Evolutionary conservation across 2,888 invertebrate genomes (phyloP).

Genomic region (Harmothoe impar): DNA sequence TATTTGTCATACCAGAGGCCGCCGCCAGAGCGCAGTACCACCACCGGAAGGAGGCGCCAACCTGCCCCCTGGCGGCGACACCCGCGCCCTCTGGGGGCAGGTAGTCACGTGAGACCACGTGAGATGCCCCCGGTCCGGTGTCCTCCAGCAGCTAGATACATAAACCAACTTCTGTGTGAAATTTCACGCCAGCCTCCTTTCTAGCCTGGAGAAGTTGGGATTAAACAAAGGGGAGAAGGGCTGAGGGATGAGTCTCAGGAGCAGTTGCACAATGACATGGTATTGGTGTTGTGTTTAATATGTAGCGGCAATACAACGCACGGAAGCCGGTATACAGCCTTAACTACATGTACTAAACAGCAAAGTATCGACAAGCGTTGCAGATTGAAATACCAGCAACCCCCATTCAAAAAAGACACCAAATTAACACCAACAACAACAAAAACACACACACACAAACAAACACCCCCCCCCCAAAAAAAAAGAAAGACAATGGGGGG

Average conservation of each 20-base stretch:
- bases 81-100: not conserved
- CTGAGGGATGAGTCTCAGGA: too few species aligned
- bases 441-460: too few species aligned
- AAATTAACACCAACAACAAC: too few species aligned
- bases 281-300: too few species aligned
- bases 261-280: too few species aligned
- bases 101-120: constrained; percentile 35
- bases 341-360: too few species aligned
- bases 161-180: constrained; percentile 30
- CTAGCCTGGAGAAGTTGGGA: not conserved
- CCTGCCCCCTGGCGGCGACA: not conserved
- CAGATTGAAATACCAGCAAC: too few species aligned
- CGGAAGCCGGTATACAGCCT: too few species aligned
- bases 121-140: not conserved
- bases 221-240: constrained; percentile 18
- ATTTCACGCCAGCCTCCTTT: not conserved
- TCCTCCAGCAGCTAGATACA: constrained; percentile 29
- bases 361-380: too few species aligned
- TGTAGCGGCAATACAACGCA: too few species aligned
- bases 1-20: not conserved
- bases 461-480: not conserved
- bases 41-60: not conserved
- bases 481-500: not conserved
- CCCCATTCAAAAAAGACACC: too few species aligned
- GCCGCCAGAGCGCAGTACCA: not conserved